Evolutionary conservation across 2,797 vertebrate species (phyloP).

Genomic region (Vireo griseus): DNA sequence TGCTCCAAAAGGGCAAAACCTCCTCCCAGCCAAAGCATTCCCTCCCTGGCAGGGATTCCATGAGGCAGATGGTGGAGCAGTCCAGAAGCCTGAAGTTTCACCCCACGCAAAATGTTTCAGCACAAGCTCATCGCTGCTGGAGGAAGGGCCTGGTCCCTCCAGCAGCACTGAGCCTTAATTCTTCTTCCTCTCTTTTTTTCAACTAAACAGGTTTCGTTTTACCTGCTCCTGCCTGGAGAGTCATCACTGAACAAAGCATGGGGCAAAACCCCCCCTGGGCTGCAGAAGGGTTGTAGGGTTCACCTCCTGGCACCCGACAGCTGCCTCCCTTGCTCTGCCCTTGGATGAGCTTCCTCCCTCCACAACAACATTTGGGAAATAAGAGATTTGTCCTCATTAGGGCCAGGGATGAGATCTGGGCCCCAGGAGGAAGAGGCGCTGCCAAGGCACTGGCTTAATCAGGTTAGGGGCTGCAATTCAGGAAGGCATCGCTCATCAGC

Average conservation of each 20-base stretch:
- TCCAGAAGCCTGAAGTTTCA: neutral
- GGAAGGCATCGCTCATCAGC: constrained; percentile 19
- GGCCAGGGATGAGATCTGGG: neutral
- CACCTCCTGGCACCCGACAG: neutral
- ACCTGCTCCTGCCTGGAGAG: neutral
- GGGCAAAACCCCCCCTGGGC: neutral
- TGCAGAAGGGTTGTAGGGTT: neutral
- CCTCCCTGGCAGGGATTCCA: neutral
- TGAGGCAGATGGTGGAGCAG: neutral
- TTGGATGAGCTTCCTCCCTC: neutral
- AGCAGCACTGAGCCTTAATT: neutral
- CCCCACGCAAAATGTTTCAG: constrained; percentile 22
- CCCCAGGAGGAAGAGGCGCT: neutral
- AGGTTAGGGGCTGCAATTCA: constrained; percentile 19
- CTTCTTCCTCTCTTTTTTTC: neutral
- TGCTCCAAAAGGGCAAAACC: neutral
- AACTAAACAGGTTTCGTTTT: fast-evolving
- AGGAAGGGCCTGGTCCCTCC: neutral
- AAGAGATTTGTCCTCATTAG: neutral
- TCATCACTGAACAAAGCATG: fast-evolving
- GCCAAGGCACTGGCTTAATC: neutral
- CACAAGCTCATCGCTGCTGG: neutral
- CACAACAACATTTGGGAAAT: neutral
- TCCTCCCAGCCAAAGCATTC: neutral
- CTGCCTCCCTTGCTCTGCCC: neutral